Percentiles rank a stretch among this genome's conserved stretches.
Conservation (phyloP, 2,797 vertebrate genomes). For the Chrysocyon brachyurus region DNA sequence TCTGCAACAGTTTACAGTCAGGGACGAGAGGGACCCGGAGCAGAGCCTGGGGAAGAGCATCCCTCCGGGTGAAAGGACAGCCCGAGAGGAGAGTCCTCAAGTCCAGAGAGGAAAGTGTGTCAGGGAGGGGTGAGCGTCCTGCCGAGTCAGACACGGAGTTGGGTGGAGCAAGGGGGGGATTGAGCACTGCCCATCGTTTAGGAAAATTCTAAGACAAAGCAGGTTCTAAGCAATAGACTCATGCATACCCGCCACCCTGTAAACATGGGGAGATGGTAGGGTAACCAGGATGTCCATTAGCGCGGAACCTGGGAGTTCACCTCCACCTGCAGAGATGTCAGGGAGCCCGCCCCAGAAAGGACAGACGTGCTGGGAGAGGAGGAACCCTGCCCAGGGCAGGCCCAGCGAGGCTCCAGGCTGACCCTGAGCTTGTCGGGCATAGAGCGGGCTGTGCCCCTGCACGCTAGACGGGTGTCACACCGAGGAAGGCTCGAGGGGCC, state of each 20-base stretch:
- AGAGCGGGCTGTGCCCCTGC: not conserved
- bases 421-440: fast-evolving
- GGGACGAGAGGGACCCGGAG: fast-evolving
- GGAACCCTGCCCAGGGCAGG: fast-evolving
- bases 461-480: fast-evolving
- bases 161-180: too few relatives aligned
- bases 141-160: not conserved
- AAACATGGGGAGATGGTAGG: fast-evolving
- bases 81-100: fast-evolving
- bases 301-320: not conserved
- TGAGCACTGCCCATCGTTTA: fast-evolving
- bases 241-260: fast-evolving
- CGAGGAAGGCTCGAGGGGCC: too few relatives aligned
- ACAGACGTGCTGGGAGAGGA: not conserved
- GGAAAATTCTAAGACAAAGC: too few relatives aligned
- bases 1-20: fast-evolving
- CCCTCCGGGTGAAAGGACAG: not conserved
- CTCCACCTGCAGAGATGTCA: not conserved
- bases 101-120: not conserved
- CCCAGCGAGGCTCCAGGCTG: fast-evolving
- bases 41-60: fast-evolving
- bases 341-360: not conserved
- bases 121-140: not conserved
- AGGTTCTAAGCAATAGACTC: fast-evolving
- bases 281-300: too few relatives aligned